Evolutionary conservation across 2,113 vertebrate genomes (phyloP), one percentile per base, ranked within the genome.

Genomic region (Cinclus cinclus): DNA sequence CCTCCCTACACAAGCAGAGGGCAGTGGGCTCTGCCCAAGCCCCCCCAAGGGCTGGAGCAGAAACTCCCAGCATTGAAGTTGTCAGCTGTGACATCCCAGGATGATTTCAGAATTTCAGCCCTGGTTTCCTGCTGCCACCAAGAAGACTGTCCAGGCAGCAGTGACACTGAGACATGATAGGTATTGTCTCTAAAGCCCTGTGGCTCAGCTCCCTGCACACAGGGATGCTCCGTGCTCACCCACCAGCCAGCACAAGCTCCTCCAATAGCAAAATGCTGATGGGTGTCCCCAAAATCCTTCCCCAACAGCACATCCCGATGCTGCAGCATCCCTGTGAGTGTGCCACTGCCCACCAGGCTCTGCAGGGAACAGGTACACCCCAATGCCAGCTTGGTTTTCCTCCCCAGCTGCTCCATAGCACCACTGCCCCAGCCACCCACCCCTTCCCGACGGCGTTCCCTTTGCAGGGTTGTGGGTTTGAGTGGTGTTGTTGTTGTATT

Each of bases 151-250:
- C 1, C 1, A 4, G 65, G 41, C 49, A 31, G 53, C 2, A 62
- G 58, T 25, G 89, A 52, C 75, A 50, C 33, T 2, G 28, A 3
- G 41, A 67, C 12, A 4, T 0, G 4, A 9, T 0, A 39, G 2
- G 9, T 41, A 13, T 6, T 22, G 10, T 4, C 47, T 15, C 39
- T 21, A 9, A 85, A 5, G 14, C 41, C 18, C 8, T 0, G 33
- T 20, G 46, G 53, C 75, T 35, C 44, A 56, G 31, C 39, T 90
- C 70, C n/a, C 50, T 0, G 21, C 50, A 35, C 63, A 13, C 64
- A 2, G 5, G 63, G 55, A 50, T n/a, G 75, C 63, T 44, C 88
- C 4, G 1, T 1, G 53, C 65, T 79, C 8, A 0, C 60, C 73
- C n/a, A 1, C 22, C 22, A 4, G 39, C 10, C 71, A 33, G 47